Conservation (phyloP, 2,113 vertebrate genomes). For the Balaeniceps rex region DNA sequence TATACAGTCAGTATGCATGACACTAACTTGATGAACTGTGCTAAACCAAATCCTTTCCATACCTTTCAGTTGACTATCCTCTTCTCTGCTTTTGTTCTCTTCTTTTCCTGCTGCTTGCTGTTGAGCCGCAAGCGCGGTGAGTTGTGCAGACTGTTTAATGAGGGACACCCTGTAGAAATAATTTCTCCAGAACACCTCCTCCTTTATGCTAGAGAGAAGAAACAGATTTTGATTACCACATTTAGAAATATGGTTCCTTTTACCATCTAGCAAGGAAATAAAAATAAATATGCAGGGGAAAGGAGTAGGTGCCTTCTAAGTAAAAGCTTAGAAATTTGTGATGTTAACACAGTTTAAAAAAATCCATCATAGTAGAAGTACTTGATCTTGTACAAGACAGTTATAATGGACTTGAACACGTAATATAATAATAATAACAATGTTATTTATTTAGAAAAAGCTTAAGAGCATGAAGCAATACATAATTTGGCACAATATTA, state of each 20-base stretch:
- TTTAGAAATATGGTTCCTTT: neutral
- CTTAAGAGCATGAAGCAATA: neutral
- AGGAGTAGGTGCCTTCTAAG: neutral
- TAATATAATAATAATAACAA: neutral
- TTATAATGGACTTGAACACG: neutral
- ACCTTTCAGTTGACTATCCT: slow-evolving; percentile 81
- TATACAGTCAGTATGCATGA: neutral
- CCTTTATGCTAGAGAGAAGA: slow-evolving; percentile 83
- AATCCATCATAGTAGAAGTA: neutral
- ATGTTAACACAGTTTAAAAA: neutral
- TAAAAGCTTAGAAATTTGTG: neutral
- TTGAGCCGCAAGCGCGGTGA: slow-evolving; percentile 91
- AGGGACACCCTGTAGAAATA: slow-evolving; percentile 98
- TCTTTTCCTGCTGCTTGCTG: slow-evolving; percentile 82
- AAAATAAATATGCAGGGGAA: neutral
- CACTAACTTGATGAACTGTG: neutral
- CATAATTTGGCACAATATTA: neutral
- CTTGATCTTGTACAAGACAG: neutral
- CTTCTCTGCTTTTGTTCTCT: slow-evolving; percentile 56
- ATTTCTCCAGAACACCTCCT: slow-evolving; percentile 98
- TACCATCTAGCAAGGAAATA: neutral
- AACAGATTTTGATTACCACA: neutral
- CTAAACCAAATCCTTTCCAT: neutral
- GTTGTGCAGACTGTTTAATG: slow-evolving; percentile 95
- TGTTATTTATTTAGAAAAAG: neutral